Evolutionary conservation across 1,140 invertebrate species (phyloP), one percentile per base, ranked within the genome.

Genomic region (Drosophila parvula): DNA sequence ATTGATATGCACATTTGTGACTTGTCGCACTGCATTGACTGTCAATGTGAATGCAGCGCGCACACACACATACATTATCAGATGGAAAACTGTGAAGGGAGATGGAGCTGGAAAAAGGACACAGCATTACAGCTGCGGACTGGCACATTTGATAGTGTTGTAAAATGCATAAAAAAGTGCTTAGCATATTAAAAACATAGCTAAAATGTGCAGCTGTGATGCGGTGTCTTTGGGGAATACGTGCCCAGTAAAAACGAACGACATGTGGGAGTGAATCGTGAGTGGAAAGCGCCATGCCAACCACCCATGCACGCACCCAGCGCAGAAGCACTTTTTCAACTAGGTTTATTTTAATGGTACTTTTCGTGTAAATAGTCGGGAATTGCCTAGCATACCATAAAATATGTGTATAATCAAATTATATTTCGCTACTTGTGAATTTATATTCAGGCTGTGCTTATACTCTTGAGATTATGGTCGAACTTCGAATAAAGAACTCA

Each of bases 131-230:
- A 71, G 68, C 53, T 71, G 67, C 48, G 43, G 36, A 53, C 48
- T 57, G 34, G 28, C 76, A 48, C 58, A 79, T 79, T 60, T 34
- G 76, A 80, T 79, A 80, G 76, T 79, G 78, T 81, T 81, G 78
- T 76, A 76, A 81, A 81, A 76, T 65, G 78, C 64, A 81, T 80
- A 75, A 76, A 81, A 79, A 75, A 81, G 79, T 81, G 79, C 79
- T 81, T 81, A 81, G 79, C 79, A 81, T 81, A 81, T 81, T 81
- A 81, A 81, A 81, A 81, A 81, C 78, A 81, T 80, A 51, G 73
- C 79, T 57, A 59, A 71, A 73, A 73, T 71, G 53, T 71, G 69
- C 69, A 73, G 67, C 51, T 73, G 67, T 43, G 55, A 73, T 50
- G 61, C 65, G 59, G 43, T 63, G 78, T 64, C 78, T 76, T 63